Evolutionary conservation across 2,888 invertebrate species (phyloP), one percentile per base, ranked within the genome.

Genomic region (Linnaemya tessellans): DNA sequence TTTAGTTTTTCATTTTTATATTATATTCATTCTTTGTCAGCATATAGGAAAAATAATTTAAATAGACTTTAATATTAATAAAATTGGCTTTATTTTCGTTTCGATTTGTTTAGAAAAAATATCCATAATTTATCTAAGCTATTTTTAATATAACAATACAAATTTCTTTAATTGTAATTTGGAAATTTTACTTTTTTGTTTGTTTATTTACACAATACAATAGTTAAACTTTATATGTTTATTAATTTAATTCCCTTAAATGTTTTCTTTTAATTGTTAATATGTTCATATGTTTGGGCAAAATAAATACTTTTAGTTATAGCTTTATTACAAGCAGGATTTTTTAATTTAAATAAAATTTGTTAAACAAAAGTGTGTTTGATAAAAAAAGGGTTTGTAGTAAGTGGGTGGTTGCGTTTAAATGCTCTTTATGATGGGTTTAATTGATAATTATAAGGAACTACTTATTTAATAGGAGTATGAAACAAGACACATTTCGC

Each of bases 291-390:
- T 22, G 58, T 62, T 68, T 60, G 25, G 68, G n/a, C 18, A 77
- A 64, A 77, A 77, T 54, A 54, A 82, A 77, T 64, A 64, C 54
- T 81, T 81, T 51, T 62, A 62, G 46, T 75, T 75, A 35, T 67
- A n/a, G n/a, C 18, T 8, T 38, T 67, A 54, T 62, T n/a, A n/a
- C n/a, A 35, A 35, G 22, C 25, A 67, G 20, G 3, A 41, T 43
- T n/a, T 43, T n/a, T 56, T 5, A 51, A 54, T 54, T 70, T 30
- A 67, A 58, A 74, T 56, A 60, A 43, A 43, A 18, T 75, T 81
- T 81, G 68, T 68, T 75, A 54, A 75, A 75, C 79, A 73, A 67
- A 60, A 51, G 46, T 65, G 46, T 56, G 0, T 13, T 15, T 30
- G 60, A 62, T 51, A 62, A 10, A 10, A 41, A 46, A 54, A 3